Evolutionary conservation across 2,113 vertebrate species (phyloP).

Genomic region (Actinemys pallida): DNA sequence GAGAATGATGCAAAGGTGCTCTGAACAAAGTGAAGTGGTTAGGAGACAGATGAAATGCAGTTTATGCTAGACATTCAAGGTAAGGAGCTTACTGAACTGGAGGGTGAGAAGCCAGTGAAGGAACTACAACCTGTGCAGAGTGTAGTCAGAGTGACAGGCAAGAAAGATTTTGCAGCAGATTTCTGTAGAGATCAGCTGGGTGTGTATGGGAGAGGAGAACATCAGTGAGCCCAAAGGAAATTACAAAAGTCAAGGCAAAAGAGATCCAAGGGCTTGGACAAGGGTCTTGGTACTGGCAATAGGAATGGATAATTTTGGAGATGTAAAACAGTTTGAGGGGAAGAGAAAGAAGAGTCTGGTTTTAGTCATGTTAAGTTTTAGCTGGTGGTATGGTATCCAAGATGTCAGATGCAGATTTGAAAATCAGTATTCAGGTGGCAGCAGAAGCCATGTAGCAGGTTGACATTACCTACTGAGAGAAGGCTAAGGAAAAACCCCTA

Average conservation of each 20-base stretch:
- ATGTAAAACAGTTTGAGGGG: not conserved
- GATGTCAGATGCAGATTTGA: not conserved
- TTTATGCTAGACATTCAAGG: not conserved
- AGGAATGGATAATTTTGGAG: not conserved
- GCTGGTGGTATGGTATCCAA: not conserved
- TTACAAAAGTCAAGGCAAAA: not conserved
- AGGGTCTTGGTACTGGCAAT: not conserved
- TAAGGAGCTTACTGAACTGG: not conserved
- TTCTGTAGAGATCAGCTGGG: not conserved
- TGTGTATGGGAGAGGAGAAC: not conserved
- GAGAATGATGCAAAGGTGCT: not conserved
- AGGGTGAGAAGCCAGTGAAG: not conserved
- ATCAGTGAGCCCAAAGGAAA: not conserved
- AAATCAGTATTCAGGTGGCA: not conserved
- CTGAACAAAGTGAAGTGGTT: not conserved
- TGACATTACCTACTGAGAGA: not conserved
- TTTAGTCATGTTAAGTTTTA: not conserved
- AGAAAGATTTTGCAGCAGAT: not conserved
- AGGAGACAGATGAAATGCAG: not conserved
- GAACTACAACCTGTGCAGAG: not conserved
- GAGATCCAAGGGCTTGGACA: not conserved
- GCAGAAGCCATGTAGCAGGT: not conserved
- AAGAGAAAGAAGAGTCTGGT: not conserved
- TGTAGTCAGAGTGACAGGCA: not conserved
- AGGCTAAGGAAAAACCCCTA: not conserved